Conservation (phyloP, 2,113 vertebrate genomes). For the Fukomys damarensis region DNA sequence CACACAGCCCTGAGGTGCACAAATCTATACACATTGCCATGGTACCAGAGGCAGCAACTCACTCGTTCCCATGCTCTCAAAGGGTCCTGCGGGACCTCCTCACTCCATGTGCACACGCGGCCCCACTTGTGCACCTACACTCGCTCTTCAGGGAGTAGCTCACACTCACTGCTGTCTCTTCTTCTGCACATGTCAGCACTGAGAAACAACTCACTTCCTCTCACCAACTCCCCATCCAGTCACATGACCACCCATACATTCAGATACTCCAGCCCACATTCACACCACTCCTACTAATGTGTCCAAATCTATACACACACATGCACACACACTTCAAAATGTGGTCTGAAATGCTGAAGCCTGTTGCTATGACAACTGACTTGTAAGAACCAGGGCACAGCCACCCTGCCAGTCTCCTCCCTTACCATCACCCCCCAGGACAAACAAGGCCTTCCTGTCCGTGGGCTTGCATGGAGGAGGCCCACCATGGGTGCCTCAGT, state of each 20-base stretch:
- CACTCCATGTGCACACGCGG: too few relatives aligned
- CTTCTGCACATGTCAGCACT: background rate
- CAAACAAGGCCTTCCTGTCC: background rate
- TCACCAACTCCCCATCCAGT: background rate
- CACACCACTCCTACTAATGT: background rate
- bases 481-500: too few relatives aligned
- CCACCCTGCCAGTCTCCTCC: background rate
- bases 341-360: constrained; percentile 46
- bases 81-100: background rate
- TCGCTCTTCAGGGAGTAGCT: background rate
- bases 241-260: background rate
- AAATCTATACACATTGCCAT: background rate
- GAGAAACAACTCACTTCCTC: background rate
- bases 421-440: background rate
- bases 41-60: too few relatives aligned
- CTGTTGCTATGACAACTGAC: constrained; percentile 77
- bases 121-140: background rate
- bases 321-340: constrained; percentile 26
- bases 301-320: background rate
- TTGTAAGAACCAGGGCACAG: constrained; percentile 31
- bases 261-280: background rate
- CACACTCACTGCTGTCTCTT: background rate
- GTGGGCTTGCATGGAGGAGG: too few relatives aligned
- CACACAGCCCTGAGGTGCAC: background rate
- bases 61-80: background rate